Conservation (phyloP, 2,797 vertebrate genomes). For the Gymnoscopelus microlampas region DNA sequence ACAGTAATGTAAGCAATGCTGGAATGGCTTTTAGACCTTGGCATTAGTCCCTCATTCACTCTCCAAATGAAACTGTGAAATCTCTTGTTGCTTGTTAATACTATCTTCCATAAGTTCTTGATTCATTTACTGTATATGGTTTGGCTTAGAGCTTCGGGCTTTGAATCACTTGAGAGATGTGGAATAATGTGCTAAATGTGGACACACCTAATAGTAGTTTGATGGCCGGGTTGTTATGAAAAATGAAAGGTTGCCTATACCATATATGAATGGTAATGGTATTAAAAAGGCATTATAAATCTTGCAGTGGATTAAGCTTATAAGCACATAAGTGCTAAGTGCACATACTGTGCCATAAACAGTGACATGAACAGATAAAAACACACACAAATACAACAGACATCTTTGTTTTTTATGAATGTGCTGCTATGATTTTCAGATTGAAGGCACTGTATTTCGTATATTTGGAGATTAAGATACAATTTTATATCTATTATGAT, state of each 20-base stretch:
- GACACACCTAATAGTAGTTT: slow-evolving; percentile 19
- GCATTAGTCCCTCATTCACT: slow-evolving; percentile 37
- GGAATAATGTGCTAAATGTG: slow-evolving; percentile 11
- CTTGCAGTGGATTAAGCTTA: neutral
- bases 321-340: neutral
- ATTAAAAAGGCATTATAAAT: neutral
- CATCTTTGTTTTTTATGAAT: too few species aligned
- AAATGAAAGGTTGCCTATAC: neutral
- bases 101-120: slow-evolving; percentile 28
- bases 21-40: slow-evolving; percentile 45
- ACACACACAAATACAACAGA: too few species aligned
- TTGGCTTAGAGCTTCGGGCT: slow-evolving; percentile 21
- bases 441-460: too few species aligned
- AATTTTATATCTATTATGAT: too few species aligned
- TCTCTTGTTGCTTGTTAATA: slow-evolving; percentile 5
- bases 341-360: too few species aligned
- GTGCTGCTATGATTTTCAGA: too few species aligned
- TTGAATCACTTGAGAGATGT: slow-evolving; percentile 39
- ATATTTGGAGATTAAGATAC: too few species aligned
- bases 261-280: too few species aligned
- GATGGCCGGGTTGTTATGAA: slow-evolving; percentile 12
- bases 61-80: slow-evolving; percentile 38
- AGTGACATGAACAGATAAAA: too few species aligned
- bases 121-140: slow-evolving; percentile 37
- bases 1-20: slow-evolving; percentile 25